Percentiles rank a stretch among this genome's conserved stretches.
Evolutionary conservation across 2,797 vertebrate genomes (phyloP).

Genomic region (Glyptemys insculpta): DNA sequence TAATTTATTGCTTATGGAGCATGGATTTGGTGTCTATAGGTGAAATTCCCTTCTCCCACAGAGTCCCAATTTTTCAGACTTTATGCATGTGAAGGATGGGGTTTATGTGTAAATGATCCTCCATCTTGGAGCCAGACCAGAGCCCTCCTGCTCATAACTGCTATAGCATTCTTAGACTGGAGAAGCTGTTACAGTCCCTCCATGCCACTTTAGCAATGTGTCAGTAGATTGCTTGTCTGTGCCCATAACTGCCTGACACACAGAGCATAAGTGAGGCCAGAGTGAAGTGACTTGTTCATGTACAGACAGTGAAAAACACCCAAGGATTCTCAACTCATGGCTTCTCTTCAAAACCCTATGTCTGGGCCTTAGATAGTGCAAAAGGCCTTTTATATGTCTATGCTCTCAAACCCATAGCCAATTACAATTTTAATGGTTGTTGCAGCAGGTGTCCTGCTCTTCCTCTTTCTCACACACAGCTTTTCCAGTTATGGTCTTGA

Average conservation of each 20-base stretch:
- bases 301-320: not conserved
- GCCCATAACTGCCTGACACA: rapidly evolving
- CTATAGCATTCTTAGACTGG: not conserved
- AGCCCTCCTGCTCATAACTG: not conserved
- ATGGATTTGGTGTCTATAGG: too few relatives aligned
- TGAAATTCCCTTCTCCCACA: too few relatives aligned
- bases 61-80: too few relatives aligned
- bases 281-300: not conserved
- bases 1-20: too few relatives aligned
- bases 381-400: not conserved
- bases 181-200: not conserved
- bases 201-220: not conserved
- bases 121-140: not conserved
- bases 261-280: not conserved
- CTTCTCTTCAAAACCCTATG: not conserved
- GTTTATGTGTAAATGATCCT: too few relatives aligned
- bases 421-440: not conserved
- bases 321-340: not conserved
- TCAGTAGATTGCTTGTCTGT: not conserved
- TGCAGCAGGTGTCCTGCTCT: rapidly evolving
- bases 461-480: not conserved
- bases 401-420: rapidly evolving
- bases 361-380: not conserved
- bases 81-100: too few relatives aligned
- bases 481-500: not conserved